These are phyloP conservation scores for Pyrochroa serraticornis DNA, from an alignment of 2,888 invertebrate genomes.

Conservation along the genomic window DNA sequence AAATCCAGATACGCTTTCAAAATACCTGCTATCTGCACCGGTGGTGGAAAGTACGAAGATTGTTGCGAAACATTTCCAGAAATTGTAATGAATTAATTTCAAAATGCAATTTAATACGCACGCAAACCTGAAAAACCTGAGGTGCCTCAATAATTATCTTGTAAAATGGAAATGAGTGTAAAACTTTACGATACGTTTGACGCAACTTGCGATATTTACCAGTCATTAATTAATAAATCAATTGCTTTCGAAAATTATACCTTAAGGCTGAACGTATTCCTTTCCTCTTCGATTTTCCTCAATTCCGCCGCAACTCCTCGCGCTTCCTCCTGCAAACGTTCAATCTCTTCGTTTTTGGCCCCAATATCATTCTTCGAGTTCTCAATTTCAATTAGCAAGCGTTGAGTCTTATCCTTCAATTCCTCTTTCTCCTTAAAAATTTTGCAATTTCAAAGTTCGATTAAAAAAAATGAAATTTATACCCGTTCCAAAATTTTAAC, in stretches of 20 bases:
- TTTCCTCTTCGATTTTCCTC: conserved; percentile 1
- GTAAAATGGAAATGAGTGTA: too few relatives aligned
- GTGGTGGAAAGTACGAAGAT: too few relatives aligned
- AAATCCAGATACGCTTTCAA: too few relatives aligned
- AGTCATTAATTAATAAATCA: too few relatives aligned
- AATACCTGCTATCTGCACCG: too few relatives aligned
- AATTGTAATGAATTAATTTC: too few relatives aligned
- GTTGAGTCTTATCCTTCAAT: neutral
- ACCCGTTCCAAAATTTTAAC: conserved; percentile 7
- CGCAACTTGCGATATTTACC: too few relatives aligned
- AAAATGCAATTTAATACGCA: too few relatives aligned
- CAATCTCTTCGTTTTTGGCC: conserved; percentile 4
- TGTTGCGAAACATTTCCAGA: too few relatives aligned
- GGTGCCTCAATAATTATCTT: too few relatives aligned
- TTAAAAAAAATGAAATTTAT: conserved; percentile 3
- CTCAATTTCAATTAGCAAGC: conserved; percentile 1
- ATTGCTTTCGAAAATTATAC: neutral
- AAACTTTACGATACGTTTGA: too few relatives aligned
- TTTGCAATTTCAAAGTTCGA: neutral
- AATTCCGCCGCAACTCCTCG: neutral
- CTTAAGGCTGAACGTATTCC: neutral
- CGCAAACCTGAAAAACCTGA: too few relatives aligned
- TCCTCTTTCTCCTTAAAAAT: conserved; percentile 8
- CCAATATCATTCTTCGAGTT: conserved; percentile 17
- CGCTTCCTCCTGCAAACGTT: conserved; percentile 7